phyloP scores from a whole-genome alignment of 2,888 invertebrate species.

The Biston stratarius region DNA sequence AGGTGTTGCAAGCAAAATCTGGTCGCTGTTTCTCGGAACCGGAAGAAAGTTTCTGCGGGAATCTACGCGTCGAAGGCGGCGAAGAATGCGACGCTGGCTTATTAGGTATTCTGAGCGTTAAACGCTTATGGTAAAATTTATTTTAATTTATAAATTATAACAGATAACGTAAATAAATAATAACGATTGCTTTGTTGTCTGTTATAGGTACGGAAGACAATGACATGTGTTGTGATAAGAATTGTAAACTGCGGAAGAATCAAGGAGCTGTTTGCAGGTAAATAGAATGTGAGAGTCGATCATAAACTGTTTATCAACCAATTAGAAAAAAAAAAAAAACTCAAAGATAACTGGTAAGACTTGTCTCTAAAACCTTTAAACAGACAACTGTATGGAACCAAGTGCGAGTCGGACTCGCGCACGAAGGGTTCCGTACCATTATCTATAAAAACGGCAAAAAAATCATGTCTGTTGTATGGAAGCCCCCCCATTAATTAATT shows the following conservation, averaged over 20 bases:
- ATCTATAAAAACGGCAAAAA: too few relatives aligned
- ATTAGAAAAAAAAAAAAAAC: too few relatives aligned
- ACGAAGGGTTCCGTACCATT: too few relatives aligned
- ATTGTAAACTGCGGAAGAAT: constrained; percentile 93
- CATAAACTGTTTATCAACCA: too few relatives aligned
- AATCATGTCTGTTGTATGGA: too few relatives aligned
- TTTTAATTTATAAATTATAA: background rate
- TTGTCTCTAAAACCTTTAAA: too few relatives aligned
- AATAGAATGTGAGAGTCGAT: background rate
- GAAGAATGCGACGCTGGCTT: constrained; percentile 99
- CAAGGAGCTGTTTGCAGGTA: constrained; percentile 96
- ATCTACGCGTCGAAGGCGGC: constrained; percentile 96
- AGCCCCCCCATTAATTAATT: too few relatives aligned
- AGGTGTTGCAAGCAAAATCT: constrained; percentile 96
- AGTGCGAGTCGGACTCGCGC: too few relatives aligned
- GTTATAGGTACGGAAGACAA: constrained; percentile 92
- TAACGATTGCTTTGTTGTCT: background rate
- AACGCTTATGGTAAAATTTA: background rate
- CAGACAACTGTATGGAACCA: too few relatives aligned
- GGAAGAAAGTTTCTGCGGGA: constrained; percentile 98
- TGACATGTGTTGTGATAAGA: constrained; percentile 97
- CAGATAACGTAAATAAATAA: too few relatives aligned
- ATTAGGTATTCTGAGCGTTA: constrained; percentile 83
- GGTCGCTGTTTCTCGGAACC: constrained; percentile 97
- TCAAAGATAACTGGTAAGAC: too few relatives aligned